Conservation (phyloP, 1,140 invertebrate genomes). For the Andricus grossulariae region DNA sequence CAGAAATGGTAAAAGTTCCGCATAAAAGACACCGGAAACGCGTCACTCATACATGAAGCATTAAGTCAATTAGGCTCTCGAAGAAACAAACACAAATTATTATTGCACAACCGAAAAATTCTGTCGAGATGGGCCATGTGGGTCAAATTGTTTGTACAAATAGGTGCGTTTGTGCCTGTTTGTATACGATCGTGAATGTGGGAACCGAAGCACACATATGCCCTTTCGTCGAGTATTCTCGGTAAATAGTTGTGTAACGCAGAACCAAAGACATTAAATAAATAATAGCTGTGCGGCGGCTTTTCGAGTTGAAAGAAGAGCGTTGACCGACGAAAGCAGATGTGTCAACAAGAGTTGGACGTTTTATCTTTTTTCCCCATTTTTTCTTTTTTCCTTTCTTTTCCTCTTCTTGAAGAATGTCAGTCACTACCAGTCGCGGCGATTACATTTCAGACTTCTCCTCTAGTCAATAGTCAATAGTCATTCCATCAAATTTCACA, state of each 20-base stretch:
- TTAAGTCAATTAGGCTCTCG: conserved; percentile 48
- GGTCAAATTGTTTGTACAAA: conserved; percentile 70
- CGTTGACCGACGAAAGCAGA: conserved; percentile 58
- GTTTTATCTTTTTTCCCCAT: conserved; percentile 43
- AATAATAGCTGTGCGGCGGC: conserved; percentile 63
- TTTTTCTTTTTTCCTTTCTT: conserved; percentile 41
- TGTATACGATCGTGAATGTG: conserved; percentile 59
- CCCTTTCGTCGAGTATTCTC: conserved; percentile 56
- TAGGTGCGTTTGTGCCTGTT: conserved; percentile 63
- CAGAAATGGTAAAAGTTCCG: too few relatives aligned
- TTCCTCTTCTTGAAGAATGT: conserved; percentile 13
- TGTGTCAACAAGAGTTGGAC: conserved; percentile 62
- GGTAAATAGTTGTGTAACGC: conserved; percentile 71
- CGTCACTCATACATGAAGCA: conserved; percentile 27
- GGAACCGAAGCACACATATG: conserved; percentile 61
- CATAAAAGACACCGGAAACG: too few relatives aligned
- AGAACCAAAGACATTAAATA: conserved; percentile 69
- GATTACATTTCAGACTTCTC: not conserved
- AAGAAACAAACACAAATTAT: conserved; percentile 65
- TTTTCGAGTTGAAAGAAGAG: conserved; percentile 62
- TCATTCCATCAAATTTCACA: too few relatives aligned
- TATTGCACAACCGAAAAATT: conserved; percentile 64
- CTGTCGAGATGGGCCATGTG: conserved; percentile 55
- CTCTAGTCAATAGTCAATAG: not conserved
- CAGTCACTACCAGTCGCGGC: not conserved